Conservation (phyloP, 2,113 vertebrate genomes). For the Paralichthys olivaceus region DNA sequence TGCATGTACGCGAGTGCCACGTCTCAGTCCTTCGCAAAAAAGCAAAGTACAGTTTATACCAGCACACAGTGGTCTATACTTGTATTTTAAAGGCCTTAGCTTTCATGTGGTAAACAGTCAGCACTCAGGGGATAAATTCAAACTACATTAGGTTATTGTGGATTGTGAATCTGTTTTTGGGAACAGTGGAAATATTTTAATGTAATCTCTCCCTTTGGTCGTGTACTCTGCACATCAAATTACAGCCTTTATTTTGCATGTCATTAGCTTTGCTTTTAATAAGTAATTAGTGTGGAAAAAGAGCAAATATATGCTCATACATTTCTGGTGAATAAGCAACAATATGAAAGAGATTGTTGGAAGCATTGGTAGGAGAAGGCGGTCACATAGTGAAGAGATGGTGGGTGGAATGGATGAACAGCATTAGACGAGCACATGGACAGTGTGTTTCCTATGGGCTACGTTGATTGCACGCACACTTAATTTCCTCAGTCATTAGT, state of each 20-base stretch:
- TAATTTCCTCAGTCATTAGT: slow-evolving; percentile 46
- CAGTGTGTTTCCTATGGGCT: slow-evolving; percentile 15
- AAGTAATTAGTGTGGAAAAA: not conserved
- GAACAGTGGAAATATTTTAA: not conserved
- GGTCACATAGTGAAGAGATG: slow-evolving; percentile 20
- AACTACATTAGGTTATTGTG: slow-evolving; percentile 9
- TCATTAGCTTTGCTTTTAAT: not conserved
- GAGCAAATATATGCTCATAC: not conserved
- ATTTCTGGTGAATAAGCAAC: slow-evolving; percentile 1
- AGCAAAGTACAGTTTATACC: not conserved
- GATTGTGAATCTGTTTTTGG: not conserved
- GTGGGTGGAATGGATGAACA: slow-evolving; percentile 1
- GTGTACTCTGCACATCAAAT: not conserved
- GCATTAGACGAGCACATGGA: slow-evolving; percentile 1
- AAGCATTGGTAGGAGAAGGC: not conserved
- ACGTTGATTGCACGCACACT: slow-evolving; percentile 6
- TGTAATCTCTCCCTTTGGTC: not conserved
- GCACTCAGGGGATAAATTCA: slow-evolving; percentile 4
- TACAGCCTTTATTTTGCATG: not conserved
- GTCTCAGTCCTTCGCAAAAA: slow-evolving; percentile 17
- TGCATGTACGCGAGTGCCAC: not conserved
- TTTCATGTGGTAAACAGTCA: slow-evolving; percentile 1
- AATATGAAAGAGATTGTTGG: slow-evolving; percentile 2
- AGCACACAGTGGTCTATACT: not conserved
- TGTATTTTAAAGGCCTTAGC: slow-evolving; percentile 2